phyloP scores from a whole-genome alignment of 2,797 vertebrate species.

The Buceros bicornis region DNA sequence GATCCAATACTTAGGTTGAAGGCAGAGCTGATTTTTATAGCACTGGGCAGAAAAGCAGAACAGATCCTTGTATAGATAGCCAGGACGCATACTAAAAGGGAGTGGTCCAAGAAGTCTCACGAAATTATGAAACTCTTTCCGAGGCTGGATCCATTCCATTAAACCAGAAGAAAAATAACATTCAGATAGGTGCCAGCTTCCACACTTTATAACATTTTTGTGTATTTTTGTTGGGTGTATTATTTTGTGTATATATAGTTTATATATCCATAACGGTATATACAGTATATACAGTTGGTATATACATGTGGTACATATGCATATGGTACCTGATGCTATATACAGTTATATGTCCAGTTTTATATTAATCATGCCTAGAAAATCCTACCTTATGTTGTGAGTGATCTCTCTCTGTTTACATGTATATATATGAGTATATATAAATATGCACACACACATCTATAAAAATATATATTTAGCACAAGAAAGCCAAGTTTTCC shows the following conservation, averaged over 20 bases:
- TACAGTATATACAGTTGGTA: no score
- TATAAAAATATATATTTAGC: neutral
- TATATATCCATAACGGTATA: neutral
- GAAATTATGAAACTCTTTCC: neutral
- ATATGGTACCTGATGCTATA: no score
- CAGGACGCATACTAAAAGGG: neutral
- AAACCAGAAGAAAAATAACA: neutral
- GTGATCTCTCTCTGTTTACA: neutral
- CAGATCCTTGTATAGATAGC: neutral
- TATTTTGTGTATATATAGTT: no score
- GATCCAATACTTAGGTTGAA: neutral
- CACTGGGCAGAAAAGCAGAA: neutral
- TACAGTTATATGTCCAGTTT: neutral
- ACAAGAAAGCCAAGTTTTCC: neutral
- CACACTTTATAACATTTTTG: neutral
- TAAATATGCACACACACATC: neutral
- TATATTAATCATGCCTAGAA: neutral
- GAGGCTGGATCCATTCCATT: neutral
- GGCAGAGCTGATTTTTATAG: neutral
- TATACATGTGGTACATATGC: neutral
- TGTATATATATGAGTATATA: neutral
- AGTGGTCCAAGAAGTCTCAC: neutral
- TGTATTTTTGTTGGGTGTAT: neutral
- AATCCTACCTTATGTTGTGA: neutral
- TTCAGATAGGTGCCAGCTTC: neutral